phyloP scores from a whole-genome alignment of 2,888 invertebrate genomes.

The Chrysopilus asiliformis region DNA sequence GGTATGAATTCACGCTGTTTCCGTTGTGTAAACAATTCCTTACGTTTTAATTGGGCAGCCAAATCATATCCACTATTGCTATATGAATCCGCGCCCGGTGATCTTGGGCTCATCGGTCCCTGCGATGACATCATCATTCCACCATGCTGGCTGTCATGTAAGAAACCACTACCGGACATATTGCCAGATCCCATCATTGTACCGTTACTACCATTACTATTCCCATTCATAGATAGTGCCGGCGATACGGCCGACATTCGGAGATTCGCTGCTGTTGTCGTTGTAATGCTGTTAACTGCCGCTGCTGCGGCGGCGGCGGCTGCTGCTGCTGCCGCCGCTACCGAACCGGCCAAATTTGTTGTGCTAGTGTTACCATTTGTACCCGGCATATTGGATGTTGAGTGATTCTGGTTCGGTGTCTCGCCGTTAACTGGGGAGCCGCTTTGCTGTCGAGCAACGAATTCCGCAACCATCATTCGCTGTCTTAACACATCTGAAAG shows the following conservation, averaged over 20 bases:
- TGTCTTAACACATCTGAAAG: conserved; percentile 28
- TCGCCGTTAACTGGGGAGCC: conserved; percentile 56
- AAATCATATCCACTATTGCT: conserved; percentile 12
- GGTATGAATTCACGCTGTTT: conserved; percentile 95
- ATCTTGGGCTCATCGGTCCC: conserved; percentile 6
- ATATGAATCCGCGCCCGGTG: conserved; percentile 6
- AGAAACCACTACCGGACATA: background rate
- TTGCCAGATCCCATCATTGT: background rate
- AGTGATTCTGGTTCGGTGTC: conserved; percentile 36
- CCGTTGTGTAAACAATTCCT: conserved; percentile 76
- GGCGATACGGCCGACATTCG: conserved; percentile 33
- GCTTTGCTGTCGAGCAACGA: conserved; percentile 62
- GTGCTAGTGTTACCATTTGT: conserved; percentile 19
- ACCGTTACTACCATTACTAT: conserved; percentile 22
- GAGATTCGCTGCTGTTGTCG: conserved; percentile 1
- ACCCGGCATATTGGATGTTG: conserved; percentile 37
- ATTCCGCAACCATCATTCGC: conserved; percentile 79
- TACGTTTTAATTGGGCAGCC: conserved; percentile 43
- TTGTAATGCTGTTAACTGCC: background rate
- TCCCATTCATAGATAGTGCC: conserved; percentile 36
- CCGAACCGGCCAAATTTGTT: conserved; percentile 1
- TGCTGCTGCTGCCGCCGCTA: too few species aligned
- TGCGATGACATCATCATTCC: conserved; percentile 1
- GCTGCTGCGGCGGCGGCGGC: too few species aligned
- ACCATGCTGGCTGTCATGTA: conserved; percentile 3